Percentiles rank a stretch among this genome's conserved stretches.
Conservation (phyloP, 1,140 invertebrate species). For the Drosophila asahinai region DNA sequence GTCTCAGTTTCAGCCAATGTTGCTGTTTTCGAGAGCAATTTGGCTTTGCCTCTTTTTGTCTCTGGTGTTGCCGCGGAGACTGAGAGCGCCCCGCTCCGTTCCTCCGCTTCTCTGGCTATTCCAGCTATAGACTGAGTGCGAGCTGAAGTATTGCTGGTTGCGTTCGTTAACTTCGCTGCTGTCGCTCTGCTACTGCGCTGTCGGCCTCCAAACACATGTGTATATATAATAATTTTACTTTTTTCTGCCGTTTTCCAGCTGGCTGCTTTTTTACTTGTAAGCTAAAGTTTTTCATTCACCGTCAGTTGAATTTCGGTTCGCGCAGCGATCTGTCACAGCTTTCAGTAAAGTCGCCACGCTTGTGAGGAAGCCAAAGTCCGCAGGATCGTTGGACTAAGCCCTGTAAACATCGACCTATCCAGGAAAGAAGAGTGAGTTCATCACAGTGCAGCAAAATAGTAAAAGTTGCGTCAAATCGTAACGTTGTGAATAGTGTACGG, state of each 20-base stretch:
- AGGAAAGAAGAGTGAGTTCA: slow-evolving; percentile 56
- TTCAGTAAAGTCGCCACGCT: slow-evolving; percentile 35
- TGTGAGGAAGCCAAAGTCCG: slow-evolving; percentile 9
- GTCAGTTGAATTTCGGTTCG: slow-evolving; percentile 85
- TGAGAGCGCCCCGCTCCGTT: slow-evolving; percentile 10
- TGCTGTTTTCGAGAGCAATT: slow-evolving; percentile 49
- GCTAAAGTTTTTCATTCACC: slow-evolving; percentile 83
- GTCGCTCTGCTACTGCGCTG: slow-evolving; percentile 35
- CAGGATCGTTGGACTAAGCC: slow-evolving; percentile 10
- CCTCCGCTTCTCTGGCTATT: background rate
- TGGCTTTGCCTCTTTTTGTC: slow-evolving; percentile 25
- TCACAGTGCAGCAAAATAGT: background rate
- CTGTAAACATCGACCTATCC: slow-evolving; percentile 11
- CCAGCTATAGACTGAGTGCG: slow-evolving; percentile 21
- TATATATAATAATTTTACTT: slow-evolving; percentile 80
- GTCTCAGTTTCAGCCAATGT: slow-evolving; percentile 25
- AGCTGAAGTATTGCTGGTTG: slow-evolving; percentile 39
- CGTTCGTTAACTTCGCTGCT: slow-evolving; percentile 53
- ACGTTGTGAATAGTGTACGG: no score
- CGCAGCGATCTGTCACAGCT: slow-evolving; percentile 80
- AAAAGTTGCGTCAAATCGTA: background rate
- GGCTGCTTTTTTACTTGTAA: slow-evolving; percentile 82
- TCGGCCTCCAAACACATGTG: slow-evolving; percentile 79
- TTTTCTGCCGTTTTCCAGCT: slow-evolving; percentile 78
- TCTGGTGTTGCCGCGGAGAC: slow-evolving; percentile 9